These are phyloP conservation scores for Caenorhabditis sinica DNA, from an alignment of 2,888 invertebrate genomes.

Conservation along the genomic window DNA sequence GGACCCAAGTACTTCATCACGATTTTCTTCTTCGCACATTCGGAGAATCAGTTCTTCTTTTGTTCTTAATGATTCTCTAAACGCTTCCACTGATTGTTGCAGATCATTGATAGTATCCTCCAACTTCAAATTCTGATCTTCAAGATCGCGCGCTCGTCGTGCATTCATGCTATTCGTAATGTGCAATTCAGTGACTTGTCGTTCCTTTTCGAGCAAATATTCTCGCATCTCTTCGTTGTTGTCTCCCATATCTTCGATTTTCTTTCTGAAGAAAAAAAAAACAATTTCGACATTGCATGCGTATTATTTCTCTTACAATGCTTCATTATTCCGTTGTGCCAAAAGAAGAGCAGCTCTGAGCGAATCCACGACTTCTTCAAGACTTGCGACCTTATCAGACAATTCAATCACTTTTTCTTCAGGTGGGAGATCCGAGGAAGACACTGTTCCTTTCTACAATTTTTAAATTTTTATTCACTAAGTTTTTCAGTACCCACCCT, in stretches of 20 bases:
- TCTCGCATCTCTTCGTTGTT: constrained; percentile 70
- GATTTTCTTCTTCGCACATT: constrained; percentile 76
- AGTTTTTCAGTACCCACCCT: constrained; percentile 13
- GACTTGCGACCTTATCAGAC: constrained; percentile 77
- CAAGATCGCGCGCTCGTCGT: constrained; percentile 72
- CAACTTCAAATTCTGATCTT: constrained; percentile 74
- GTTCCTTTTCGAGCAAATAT: constrained; percentile 73
- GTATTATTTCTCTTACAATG: constrained; percentile 70
- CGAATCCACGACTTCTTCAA: constrained; percentile 75
- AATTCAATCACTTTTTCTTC: constrained; percentile 78
- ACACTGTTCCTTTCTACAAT: constrained; percentile 63
- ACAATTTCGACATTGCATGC: not conserved
- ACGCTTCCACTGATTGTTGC: constrained; percentile 78
- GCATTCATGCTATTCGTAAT: constrained; percentile 72
- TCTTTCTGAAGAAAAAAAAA: constrained; percentile 46
- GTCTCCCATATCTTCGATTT: constrained; percentile 60
- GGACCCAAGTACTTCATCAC: constrained; percentile 40
- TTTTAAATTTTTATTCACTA: not conserved
- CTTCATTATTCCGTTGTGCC: constrained; percentile 77
- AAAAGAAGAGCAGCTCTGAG: constrained; percentile 76
- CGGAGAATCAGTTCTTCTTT: constrained; percentile 81
- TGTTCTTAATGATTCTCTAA: constrained; percentile 78
- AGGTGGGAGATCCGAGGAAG: constrained; percentile 44
- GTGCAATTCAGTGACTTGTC: constrained; percentile 75
- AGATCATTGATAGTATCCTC: constrained; percentile 71